Evolutionary conservation across 2,797 vertebrate genomes (phyloP), one percentile per base, ranked within the genome.

Genomic region (Chelidonichthys spinosus): DNA sequence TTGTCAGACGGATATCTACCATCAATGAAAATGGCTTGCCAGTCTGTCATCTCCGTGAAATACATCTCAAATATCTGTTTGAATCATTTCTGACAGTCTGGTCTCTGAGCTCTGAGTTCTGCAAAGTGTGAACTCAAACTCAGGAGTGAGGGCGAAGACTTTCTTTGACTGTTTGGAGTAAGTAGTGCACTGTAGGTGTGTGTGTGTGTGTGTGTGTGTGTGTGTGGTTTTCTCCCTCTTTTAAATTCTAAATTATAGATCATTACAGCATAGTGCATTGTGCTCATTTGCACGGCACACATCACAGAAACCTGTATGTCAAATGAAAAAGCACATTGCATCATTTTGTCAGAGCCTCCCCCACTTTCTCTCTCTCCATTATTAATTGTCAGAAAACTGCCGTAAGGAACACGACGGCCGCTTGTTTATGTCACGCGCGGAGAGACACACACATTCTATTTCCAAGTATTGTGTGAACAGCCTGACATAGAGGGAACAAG

Each of bases 391-490:
- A 36, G 32, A 53, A 17, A 4, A 25, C 6, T n/a, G 42, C 32
- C 25, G 44, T 46, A 39, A 52, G 47, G 15, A 66, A 54, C 64
- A 61, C n/a, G 4, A 10, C 4, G 1, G 5, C 36, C 0, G n/a
- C 3, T 36, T 63, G 63, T 63, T 77, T 40, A 17, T 66, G 49
- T 80, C 53, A 33, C n/a, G 7, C 71, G 11, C 36, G 2, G 37
- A 2, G 54, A 43, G 43, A 69, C 42, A 52, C 3, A 52, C 3
- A 0, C 18, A 17, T 47, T 50, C 18, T 18, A n/a, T 44, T 76
- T 13, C n/a, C 60, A 6, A 35, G 32, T 25, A 8, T 15, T 46
- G 47, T 46, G 60, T 44, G 64, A 64, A 59, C 62, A 83, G 74
- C 39, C 49, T 40, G 46, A 76, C 39, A 14, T 11, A 8, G 40